Conservation (phyloP, 2,797 vertebrate genomes). For the Bovichtus variegatus region DNA sequence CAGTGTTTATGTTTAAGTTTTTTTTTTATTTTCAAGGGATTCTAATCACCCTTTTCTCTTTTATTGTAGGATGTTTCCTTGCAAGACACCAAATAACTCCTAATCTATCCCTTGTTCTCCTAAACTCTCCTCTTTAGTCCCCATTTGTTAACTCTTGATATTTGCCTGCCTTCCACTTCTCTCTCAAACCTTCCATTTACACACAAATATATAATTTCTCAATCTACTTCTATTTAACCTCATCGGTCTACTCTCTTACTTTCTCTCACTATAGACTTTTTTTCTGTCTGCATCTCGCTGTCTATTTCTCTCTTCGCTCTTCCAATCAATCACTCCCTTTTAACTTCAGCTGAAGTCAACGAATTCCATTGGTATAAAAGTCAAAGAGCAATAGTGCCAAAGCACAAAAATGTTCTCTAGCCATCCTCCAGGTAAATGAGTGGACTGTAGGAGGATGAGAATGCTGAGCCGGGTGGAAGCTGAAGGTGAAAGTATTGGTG, state of each 20-base stretch:
- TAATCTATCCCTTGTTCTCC: background rate
- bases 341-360: conserved; percentile 10
- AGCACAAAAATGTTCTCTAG: background rate
- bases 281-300: background rate
- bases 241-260: background rate
- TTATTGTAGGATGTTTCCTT: background rate
- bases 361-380: conserved; percentile 18
- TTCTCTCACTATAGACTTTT: conserved; percentile 2
- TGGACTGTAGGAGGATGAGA: conserved; percentile 34
- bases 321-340: background rate
- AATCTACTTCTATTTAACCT: background rate
- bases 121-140: background rate
- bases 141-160: background rate
- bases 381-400: background rate
- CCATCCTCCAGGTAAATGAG: conserved; percentile 32
- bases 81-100: background rate
- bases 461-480: conserved; percentile 67
- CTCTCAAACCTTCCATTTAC: background rate
- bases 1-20: background rate
- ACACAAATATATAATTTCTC: background rate
- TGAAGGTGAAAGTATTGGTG: conserved; percentile 78
- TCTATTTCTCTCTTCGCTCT: background rate
- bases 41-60: background rate
- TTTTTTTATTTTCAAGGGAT: background rate
- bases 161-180: background rate